Conservation (phyloP, 2,797 vertebrate genomes). For the Acipenser transmontanus region DNA sequence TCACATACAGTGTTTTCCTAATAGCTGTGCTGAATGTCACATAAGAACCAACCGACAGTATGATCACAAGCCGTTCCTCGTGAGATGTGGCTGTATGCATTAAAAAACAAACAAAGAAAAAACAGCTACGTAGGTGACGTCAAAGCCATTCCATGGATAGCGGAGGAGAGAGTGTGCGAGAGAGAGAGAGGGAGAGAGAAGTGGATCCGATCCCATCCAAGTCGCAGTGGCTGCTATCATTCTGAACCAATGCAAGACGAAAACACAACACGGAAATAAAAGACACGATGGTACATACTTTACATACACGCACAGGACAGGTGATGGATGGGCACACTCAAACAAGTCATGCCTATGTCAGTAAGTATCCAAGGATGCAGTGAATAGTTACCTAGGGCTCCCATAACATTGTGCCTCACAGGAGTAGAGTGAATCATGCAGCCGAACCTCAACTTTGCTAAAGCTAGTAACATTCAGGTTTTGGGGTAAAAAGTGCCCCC, state of each 20-base stretch:
- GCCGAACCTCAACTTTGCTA: slow-evolving; percentile 26
- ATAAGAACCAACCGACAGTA: slow-evolving; percentile 28
- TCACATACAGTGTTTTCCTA: slow-evolving; percentile 8
- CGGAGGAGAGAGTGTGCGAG: slow-evolving; percentile 36
- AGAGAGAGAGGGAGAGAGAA: slow-evolving; percentile 27
- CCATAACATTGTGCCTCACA: slow-evolving; percentile 17
- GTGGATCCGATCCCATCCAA: slow-evolving; percentile 39
- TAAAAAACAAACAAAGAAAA: slow-evolving; percentile 36
- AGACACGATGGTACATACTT: slow-evolving; percentile 35
- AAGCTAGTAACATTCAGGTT: slow-evolving; percentile 29
- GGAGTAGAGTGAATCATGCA: slow-evolving; percentile 56
- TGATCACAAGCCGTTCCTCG: slow-evolving; percentile 39
- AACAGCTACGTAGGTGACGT: slow-evolving; percentile 48
- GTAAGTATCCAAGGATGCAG: slow-evolving; percentile 47
- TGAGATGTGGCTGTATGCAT: slow-evolving; percentile 40
- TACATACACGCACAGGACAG: slow-evolving; percentile 28
- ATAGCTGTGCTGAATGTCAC: slow-evolving; percentile 31
- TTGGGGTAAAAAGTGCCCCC: slow-evolving; percentile 36
- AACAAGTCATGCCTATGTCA: slow-evolving; percentile 48
- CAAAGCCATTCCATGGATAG: slow-evolving; percentile 57
- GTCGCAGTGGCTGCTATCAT: slow-evolving; percentile 31
- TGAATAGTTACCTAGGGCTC: slow-evolving; percentile 37
- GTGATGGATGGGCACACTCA: not conserved
- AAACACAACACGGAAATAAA: slow-evolving; percentile 31
- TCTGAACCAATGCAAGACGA: slow-evolving; percentile 42